Percentiles rank a stretch among this genome's conserved stretches.
These are phyloP conservation scores for Matsumyia berberina DNA, from an alignment of 2,888 invertebrate species.

Conservation along the genomic window DNA sequence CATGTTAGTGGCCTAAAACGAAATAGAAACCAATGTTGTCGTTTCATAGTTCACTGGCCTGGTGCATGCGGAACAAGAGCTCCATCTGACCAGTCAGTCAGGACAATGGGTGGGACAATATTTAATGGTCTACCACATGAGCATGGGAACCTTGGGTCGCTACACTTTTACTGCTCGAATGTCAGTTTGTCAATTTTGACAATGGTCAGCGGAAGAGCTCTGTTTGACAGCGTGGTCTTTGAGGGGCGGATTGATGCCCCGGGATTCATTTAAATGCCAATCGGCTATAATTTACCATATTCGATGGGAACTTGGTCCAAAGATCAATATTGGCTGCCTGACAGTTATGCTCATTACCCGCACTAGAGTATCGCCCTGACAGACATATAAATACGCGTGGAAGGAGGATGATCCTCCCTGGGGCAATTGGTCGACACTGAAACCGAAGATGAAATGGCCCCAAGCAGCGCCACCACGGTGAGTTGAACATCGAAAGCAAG, in stretches of 20 bases:
- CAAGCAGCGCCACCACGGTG: conserved; percentile 49
- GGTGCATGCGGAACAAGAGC: conserved; percentile 42
- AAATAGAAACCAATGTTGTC: conserved; percentile 64
- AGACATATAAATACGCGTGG: conserved; percentile 29
- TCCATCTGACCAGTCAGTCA: conserved; percentile 20
- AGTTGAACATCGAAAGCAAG: conserved; percentile 42
- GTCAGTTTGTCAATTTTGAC: conserved; percentile 50
- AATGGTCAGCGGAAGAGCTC: conserved; percentile 60
- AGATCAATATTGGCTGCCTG: conserved; percentile 27
- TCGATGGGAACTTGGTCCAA: conserved; percentile 1
- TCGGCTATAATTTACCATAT: conserved; percentile 40
- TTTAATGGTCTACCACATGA: conserved; percentile 39
- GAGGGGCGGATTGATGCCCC: conserved; percentile 29
- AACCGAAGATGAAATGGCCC: conserved; percentile 16
- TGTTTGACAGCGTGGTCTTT: conserved; percentile 27
- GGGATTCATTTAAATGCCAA: conserved; percentile 63
- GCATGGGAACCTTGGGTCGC: conserved; percentile 21
- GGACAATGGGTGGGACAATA: conserved; percentile 58
- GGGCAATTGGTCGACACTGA: conserved; percentile 1
- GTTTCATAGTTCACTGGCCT: conserved; percentile 49
- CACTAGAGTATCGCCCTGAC: conserved; percentile 22
- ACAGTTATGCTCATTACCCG: conserved; percentile 56
- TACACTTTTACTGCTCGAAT: conserved; percentile 71
- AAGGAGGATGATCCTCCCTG: conserved; percentile 8
- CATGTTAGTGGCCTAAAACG: conserved; percentile 63